phyloP scores from a whole-genome alignment of 2,888 invertebrate genomes.

The Drosophila paranaensis region DNA sequence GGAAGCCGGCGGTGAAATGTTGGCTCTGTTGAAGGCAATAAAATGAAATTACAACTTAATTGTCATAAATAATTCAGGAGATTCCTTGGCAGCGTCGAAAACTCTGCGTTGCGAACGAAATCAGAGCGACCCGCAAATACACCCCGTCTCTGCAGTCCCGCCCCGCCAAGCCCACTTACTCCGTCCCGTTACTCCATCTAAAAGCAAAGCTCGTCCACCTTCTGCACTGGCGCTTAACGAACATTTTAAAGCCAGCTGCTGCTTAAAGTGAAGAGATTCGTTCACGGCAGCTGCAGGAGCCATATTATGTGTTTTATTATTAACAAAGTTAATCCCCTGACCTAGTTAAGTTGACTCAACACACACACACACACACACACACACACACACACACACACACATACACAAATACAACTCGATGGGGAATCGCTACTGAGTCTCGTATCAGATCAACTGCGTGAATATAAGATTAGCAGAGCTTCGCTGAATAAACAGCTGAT shows the following conservation, averaged over 20 bases:
- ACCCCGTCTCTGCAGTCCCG: background rate
- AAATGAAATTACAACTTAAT: constrained; percentile 78
- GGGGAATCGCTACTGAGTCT: constrained; percentile 28
- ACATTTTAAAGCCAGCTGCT: constrained; percentile 66
- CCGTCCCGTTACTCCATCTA: background rate
- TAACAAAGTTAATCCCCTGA: constrained; percentile 76
- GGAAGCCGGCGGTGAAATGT: constrained; percentile 62
- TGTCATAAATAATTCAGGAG: constrained; percentile 76
- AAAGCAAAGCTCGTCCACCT: constrained; percentile 21
- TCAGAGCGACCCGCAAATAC: constrained; percentile 52
- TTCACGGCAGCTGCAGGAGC: constrained; percentile 57
- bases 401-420: constrained; percentile 1
- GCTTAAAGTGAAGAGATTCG: constrained; percentile 49
- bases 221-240: constrained; percentile 39
- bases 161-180: too few relatives aligned
- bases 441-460: constrained; percentile 37
- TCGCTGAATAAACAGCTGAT: constrained; percentile 56
- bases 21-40: constrained; percentile 68
- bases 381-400: constrained; percentile 1
- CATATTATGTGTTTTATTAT: constrained; percentile 72
- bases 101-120: constrained; percentile 54
- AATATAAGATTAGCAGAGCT: constrained; percentile 56
- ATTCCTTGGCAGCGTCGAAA: constrained; percentile 59
- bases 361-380: constrained; percentile 10
- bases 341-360: constrained; percentile 62